These are phyloP conservation scores for Ctenoplectra terminalis DNA, from an alignment of 1,140 invertebrate species.

Conservation along the genomic window DNA sequence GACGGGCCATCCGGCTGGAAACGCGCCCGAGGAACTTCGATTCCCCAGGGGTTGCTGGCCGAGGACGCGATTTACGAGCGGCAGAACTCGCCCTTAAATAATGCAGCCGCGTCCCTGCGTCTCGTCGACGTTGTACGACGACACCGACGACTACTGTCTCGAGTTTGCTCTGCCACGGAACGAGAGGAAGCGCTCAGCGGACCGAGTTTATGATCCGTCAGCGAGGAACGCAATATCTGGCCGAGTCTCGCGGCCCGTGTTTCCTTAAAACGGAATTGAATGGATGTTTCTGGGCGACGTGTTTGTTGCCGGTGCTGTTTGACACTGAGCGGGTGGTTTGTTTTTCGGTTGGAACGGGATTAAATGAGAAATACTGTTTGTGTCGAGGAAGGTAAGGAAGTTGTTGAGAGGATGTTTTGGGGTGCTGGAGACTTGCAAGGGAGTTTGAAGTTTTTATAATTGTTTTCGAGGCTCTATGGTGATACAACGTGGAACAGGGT, in stretches of 20 bases:
- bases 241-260: too few species aligned
- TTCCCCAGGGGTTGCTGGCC: not conserved
- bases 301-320: slow-evolving; percentile 4
- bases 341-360: not conserved
- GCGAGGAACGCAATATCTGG: slow-evolving; percentile 2
- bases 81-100: slow-evolving; percentile 37
- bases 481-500: too few species aligned
- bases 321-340: not conserved
- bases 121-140: not conserved
- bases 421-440: too few species aligned
- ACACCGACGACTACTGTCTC: not conserved
- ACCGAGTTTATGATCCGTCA: slow-evolving; percentile 11
- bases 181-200: not conserved
- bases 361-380: not conserved
- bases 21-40: not conserved
- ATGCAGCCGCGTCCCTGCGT: not conserved
- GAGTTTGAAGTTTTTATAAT: too few species aligned
- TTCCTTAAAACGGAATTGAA: not conserved
- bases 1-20: not conserved
- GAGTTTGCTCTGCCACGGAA: not conserved
- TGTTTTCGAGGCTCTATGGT: too few species aligned
- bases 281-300: slow-evolving; percentile 1
- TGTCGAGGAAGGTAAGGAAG: too few species aligned
- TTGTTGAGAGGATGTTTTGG: too few species aligned
- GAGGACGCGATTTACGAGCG: slow-evolving; percentile 3